Percentiles rank a stretch among this genome's conserved stretches.
These are phyloP conservation scores for Formica aserva DNA, from an alignment of 2,888 invertebrate genomes.

Conservation along the genomic window DNA sequence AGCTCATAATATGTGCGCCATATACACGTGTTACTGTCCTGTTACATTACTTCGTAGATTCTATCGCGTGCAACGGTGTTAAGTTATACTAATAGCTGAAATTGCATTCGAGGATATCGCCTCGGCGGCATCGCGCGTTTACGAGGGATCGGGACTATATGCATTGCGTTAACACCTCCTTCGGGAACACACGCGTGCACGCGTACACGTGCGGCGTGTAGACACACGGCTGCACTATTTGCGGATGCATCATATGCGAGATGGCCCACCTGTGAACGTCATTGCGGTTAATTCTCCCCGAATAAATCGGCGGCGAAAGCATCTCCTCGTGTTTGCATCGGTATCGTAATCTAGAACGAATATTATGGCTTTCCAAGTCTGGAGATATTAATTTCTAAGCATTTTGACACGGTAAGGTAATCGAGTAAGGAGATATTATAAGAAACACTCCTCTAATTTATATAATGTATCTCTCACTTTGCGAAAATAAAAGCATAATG, in stretches of 20 bases:
- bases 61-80: conserved; percentile 24
- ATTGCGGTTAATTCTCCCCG: conserved; percentile 55
- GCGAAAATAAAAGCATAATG: not conserved
- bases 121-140: conserved; percentile 25
- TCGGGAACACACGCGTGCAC: conserved; percentile 55
- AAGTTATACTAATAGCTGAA: conserved; percentile 57
- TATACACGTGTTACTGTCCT: conserved; percentile 5
- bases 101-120: conserved; percentile 50
- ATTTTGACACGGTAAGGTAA: not conserved
- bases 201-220: conserved; percentile 52
- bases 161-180: conserved; percentile 57
- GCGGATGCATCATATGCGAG: conserved; percentile 41
- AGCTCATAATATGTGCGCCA: not conserved
- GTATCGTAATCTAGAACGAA: not conserved
- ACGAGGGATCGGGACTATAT: conserved; percentile 43
- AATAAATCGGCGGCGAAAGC: conserved; percentile 51
- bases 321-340: not conserved
- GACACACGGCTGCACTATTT: conserved; percentile 55
- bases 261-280: conserved; percentile 64
- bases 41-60: conserved; percentile 16
- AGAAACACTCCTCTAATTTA: not conserved
- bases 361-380: not conserved
- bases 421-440: not conserved
- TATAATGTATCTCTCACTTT: not conserved
- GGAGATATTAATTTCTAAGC: not conserved